phyloP scores from a whole-genome alignment of 1,140 invertebrate genomes.

The Conus ventricosus region DNA sequence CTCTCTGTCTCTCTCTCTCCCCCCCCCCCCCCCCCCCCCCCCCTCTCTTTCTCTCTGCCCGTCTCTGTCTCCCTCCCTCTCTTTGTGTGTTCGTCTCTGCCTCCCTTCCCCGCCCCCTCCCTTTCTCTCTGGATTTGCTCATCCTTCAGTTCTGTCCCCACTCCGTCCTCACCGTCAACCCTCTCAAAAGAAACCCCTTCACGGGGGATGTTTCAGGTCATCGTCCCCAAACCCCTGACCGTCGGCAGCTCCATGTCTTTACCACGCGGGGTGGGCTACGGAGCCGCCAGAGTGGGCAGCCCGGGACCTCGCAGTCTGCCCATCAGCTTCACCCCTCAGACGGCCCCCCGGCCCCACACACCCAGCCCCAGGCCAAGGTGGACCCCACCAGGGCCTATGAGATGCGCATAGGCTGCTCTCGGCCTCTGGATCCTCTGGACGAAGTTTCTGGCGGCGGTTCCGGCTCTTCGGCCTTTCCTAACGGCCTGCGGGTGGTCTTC shows the following conservation, averaged over 20 bases:
- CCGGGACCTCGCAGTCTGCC: constrained; percentile 7
- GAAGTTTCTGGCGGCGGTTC: not conserved
- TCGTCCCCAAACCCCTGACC: constrained; percentile 20
- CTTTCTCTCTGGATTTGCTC: not conserved
- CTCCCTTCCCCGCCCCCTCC: not conserved
- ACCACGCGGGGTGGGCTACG: constrained; percentile 35
- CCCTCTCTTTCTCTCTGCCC: constrained; percentile 9
- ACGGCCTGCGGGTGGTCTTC: too few species aligned
- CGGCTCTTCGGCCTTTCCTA: too few species aligned
- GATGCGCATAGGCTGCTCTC: not conserved
- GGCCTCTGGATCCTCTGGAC: constrained; percentile 14
- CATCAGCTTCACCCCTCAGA: constrained; percentile 14
- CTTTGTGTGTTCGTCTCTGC: not conserved
- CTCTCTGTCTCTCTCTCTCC: not conserved
- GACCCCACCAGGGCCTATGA: not conserved
- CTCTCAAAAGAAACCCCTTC: not conserved
- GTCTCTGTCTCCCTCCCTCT: constrained; percentile 5
- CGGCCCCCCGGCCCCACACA: not conserved
- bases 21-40: not conserved
- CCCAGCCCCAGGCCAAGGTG: constrained; percentile 10
- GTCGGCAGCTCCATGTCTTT: constrained; percentile 42
- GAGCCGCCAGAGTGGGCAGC: not conserved
- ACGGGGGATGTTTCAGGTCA: not conserved
- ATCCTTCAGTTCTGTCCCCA: constrained; percentile 4
- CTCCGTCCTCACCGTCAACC: constrained; percentile 21